These are phyloP conservation scores for Heliconius cydno DNA, from an alignment of 2,888 invertebrate genomes.

Conservation along the genomic window DNA sequence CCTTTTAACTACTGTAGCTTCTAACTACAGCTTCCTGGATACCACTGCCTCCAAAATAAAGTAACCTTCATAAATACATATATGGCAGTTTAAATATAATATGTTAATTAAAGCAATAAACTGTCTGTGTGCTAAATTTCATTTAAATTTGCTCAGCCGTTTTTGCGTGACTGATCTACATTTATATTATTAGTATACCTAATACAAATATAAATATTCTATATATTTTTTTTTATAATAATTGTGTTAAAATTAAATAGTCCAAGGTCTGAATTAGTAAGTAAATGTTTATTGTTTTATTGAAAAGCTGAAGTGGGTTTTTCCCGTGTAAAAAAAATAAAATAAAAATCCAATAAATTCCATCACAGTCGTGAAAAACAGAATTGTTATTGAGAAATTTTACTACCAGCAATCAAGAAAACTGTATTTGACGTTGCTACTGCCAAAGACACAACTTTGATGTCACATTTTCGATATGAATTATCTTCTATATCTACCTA, in stretches of 20 bases:
- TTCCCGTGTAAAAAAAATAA: background rate
- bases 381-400: conserved; percentile 30
- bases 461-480: conserved; percentile 38
- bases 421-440: conserved; percentile 16
- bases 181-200: background rate
- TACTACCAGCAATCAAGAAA: conserved; percentile 27
- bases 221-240: background rate
- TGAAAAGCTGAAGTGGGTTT: background rate
- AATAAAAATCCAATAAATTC: conserved; percentile 15
- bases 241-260: background rate
- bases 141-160: conserved; percentile 16
- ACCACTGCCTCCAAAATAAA: background rate
- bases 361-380: conserved; percentile 26
- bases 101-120: conserved; percentile 12
- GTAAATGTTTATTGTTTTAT: background rate
- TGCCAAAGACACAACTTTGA: conserved; percentile 37
- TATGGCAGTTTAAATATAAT: background rate
- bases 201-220: background rate
- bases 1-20: too few species aligned
- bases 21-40: background rate
- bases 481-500: conserved; percentile 48
- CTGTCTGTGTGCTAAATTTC: conserved; percentile 4
- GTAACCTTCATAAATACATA: background rate
- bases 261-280: background rate
- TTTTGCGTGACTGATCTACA: background rate